Conservation (phyloP, 2,797 vertebrate genomes). For the Smutsia temminckii region DNA sequence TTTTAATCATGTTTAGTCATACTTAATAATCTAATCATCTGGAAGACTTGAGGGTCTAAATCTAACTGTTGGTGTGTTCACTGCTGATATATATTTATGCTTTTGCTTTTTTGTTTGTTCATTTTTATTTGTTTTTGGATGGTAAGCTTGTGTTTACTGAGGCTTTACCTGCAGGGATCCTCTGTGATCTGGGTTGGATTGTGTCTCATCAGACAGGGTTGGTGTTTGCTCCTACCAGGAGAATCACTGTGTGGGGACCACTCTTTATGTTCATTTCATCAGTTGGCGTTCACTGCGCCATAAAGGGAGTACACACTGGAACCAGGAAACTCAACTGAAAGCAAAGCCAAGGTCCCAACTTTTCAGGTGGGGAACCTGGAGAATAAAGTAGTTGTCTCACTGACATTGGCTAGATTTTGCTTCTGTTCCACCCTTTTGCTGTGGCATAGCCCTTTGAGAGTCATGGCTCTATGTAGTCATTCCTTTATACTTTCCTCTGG, state of each 20-base stretch:
- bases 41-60: neutral
- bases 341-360: neutral
- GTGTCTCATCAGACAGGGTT: neutral
- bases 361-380: neutral
- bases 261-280: slow-evolving; percentile 33
- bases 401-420: neutral
- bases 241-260: neutral
- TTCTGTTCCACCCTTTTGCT: neutral
- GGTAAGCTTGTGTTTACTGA: neutral
- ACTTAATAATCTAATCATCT: neutral
- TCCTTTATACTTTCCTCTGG: slow-evolving; percentile 11
- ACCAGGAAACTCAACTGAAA: neutral
- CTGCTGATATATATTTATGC: neutral
- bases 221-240: neutral
- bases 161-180: neutral
- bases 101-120: neutral
- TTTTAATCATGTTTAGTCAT: neutral
- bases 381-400: neutral
- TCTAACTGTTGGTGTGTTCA: neutral
- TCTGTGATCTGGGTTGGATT: neutral
- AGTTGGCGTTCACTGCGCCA: neutral
- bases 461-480: neutral
- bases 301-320: neutral
- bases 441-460: neutral
- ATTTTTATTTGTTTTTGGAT: neutral